Evolutionary conservation across 2,888 invertebrate species (phyloP), one percentile per base, ranked within the genome.

Genomic region (Sinotaia quadrata): DNA sequence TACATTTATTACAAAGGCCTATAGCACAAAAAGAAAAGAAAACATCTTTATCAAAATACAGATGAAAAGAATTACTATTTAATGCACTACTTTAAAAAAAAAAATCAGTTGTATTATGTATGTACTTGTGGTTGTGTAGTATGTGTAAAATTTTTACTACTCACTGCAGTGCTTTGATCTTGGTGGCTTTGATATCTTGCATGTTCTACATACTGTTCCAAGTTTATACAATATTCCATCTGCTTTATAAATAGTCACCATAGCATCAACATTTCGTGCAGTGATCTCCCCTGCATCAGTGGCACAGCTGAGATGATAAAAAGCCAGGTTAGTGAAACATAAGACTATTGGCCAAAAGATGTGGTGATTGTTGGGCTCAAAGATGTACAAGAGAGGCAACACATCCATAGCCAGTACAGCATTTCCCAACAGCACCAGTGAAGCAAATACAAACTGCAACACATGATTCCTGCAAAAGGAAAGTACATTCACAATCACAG

Each of bases 151-250:
- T n/a, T n/a, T n/a, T n/a, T n/a, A n/a, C n/a, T 31, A 84, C 86
- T 83, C 78, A 87, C 87, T 79, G 72, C 87, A 87, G 72, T 87
- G 87, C 70, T 86, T 87, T 33, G 86, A 86, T 57, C 87, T 73
- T 33, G 85, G 82, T 56, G 86, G 85, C 68, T 84, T 85, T 12
- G 71, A 59, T 24, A 83, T 66, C 21, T 78, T 70, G 73, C 87
- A 87, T 0, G 86, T 87, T 7, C 68, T 67, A 69, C 87, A 87
- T 10, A 65, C 68, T 0, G 49, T 58, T 31, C 75, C 75, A 15
- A 63, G 59, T 54, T 78, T 68, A 75, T 82, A 87, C 58, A 86
- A 60, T 4, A 75, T 52, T 1, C 77, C 80, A 75, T 86, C 86
- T 65, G 76, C 79, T 36, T 74, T 63, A 73, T 85, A 86, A 2